phyloP scores from a whole-genome alignment of 2,888 invertebrate species.

The Amphimallon solstitiale region DNA sequence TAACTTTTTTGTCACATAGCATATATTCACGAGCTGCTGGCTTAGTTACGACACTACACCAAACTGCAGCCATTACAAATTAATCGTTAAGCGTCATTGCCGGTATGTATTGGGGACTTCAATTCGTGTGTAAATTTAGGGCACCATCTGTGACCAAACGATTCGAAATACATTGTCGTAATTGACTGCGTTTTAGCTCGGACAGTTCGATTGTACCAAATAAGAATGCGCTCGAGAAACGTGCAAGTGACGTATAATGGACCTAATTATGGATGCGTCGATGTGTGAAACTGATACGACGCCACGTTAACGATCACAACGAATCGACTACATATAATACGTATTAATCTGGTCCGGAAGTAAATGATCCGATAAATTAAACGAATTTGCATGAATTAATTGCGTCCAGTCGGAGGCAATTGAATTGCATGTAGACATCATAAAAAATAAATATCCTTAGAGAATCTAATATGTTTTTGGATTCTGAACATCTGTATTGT shows the following conservation, averaged over 20 bases:
- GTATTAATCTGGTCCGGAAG: conserved; percentile 2
- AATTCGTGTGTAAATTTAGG: conserved; percentile 44
- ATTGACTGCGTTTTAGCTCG: conserved; percentile 46
- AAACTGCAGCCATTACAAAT: too few species aligned
- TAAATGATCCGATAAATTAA: conserved; percentile 2
- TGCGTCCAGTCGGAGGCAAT: too few species aligned
- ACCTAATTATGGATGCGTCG: conserved; percentile 20
- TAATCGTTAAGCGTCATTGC: conserved; percentile 5
- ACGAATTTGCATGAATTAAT: too few species aligned
- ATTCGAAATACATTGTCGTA: conserved; percentile 46
- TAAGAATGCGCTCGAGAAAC: not conserved
- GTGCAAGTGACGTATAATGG: not conserved
- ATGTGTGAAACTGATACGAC: conserved; percentile 11
- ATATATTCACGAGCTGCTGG: too few species aligned
- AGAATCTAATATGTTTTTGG: too few species aligned
- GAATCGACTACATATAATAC: not conserved
- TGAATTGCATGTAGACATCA: too few species aligned
- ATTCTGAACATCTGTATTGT: too few species aligned
- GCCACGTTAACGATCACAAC: too few species aligned
- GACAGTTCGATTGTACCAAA: conserved; percentile 4
- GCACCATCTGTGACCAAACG: conserved; percentile 50
- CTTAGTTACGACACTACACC: too few species aligned
- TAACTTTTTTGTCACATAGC: too few species aligned
- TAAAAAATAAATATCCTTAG: too few species aligned
- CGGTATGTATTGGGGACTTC: conserved; percentile 15